These are phyloP conservation scores for Solenodon paradoxus DNA, from an alignment of 2,113 vertebrate species.

Conservation along the genomic window DNA sequence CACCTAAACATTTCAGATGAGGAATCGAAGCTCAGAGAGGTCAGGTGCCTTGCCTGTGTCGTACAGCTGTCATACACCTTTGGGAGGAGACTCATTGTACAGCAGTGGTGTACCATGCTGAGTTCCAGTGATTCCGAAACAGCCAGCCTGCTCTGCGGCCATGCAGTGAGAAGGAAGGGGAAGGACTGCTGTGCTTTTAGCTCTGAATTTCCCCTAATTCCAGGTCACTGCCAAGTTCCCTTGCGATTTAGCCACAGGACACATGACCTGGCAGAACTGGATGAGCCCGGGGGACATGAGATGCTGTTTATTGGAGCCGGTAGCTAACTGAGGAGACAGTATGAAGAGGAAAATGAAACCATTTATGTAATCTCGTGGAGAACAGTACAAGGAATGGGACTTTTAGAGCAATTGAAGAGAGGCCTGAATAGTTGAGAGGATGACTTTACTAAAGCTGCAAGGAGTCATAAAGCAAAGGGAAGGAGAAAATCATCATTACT, in stretches of 20 bases:
- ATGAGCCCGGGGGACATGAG: not conserved
- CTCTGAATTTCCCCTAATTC: not conserved
- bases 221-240: not conserved
- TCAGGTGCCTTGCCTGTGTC: not conserved
- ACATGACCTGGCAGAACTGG: not conserved
- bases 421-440: not conserved
- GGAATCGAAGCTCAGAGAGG: not conserved
- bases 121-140: too few species aligned
- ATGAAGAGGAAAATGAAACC: slow-evolving; percentile 12
- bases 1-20: not conserved
- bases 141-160: not conserved
- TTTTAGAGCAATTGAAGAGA: slow-evolving; percentile 3
- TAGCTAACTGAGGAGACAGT: not conserved
- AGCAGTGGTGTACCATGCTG: not conserved
- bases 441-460: not conserved
- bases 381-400: not conserved
- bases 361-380: not conserved
- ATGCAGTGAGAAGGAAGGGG: not conserved
- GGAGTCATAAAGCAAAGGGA: not conserved
- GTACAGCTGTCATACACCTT: not conserved
- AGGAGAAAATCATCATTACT: not conserved
- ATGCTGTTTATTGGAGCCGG: not conserved
- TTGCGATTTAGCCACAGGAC: not conserved
- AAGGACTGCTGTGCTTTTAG: not conserved
- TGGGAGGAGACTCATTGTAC: not conserved